These are phyloP conservation scores for Eulemur macaco DNA, from an alignment of 2,113 vertebrate genomes.

Conservation along the genomic window DNA sequence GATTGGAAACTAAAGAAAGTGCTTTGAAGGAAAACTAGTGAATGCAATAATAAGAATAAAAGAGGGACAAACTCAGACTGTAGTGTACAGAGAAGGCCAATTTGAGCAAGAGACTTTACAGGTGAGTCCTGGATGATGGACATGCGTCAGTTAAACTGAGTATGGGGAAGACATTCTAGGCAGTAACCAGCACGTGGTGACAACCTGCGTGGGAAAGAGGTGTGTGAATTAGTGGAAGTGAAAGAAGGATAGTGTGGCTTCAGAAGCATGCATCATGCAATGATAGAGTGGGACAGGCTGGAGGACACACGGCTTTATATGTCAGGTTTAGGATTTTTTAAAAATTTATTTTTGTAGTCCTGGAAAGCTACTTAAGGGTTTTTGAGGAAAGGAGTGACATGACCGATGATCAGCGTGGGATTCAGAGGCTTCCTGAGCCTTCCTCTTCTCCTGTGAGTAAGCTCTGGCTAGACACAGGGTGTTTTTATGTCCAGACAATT, in stretches of 20 bases:
- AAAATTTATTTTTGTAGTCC: background rate
- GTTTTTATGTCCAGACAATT: conserved; percentile 48
- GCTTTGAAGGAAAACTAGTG: background rate
- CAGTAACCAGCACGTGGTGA: background rate
- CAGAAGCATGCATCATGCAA: background rate
- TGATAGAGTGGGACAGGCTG: background rate
- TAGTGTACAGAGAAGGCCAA: background rate
- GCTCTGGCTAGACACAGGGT: background rate
- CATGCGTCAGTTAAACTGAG: background rate
- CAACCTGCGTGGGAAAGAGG: background rate
- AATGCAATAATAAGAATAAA: background rate
- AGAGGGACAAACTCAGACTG: background rate
- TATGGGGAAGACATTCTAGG: background rate
- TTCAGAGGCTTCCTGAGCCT: conserved; percentile 19
- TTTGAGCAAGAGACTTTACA: background rate
- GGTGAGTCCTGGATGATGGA: background rate
- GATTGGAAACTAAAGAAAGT: background rate
- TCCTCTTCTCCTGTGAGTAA: background rate
- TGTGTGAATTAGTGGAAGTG: background rate
- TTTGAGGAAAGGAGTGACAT: conserved; percentile 35
- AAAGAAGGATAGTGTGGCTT: background rate
- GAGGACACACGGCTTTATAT: background rate
- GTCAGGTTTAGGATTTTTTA: background rate
- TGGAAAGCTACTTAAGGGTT: conserved; percentile 57
- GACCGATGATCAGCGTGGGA: conserved; percentile 49